Evolutionary conservation across 2,888 invertebrate species (phyloP).

Genomic region (Podotricha telesiphe): DNA sequence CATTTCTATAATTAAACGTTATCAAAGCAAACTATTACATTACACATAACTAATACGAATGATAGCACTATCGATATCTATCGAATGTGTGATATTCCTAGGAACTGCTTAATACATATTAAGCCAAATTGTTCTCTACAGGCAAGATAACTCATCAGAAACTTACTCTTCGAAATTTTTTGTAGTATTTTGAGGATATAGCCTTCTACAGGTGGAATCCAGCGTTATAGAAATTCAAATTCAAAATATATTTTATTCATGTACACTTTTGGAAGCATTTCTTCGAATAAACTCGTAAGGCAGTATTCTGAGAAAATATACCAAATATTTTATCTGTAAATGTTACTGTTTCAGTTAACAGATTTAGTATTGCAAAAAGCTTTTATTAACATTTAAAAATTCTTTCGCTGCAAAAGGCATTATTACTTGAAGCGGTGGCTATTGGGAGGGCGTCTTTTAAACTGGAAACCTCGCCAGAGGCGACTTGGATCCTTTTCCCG

Average conservation of each 20-base stretch:
- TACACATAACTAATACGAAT: neutral
- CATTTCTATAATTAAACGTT: neutral
- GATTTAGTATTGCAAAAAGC: neutral
- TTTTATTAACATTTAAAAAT: neutral
- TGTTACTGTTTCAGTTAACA: too few species aligned
- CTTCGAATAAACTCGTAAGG: too few species aligned
- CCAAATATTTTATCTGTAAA: too few species aligned
- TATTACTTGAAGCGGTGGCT: neutral
- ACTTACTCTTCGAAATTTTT: neutral
- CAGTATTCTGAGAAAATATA: too few species aligned
- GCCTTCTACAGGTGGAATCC: too few species aligned
- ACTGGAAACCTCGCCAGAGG: neutral
- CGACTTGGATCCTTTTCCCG: conserved; percentile 1
- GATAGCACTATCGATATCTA: neutral
- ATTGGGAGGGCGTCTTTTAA: neutral
- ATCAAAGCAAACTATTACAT: neutral
- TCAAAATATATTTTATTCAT: too few species aligned
- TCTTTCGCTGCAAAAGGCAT: neutral
- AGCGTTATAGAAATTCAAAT: too few species aligned
- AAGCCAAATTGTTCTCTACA: neutral
- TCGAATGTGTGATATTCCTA: neutral
- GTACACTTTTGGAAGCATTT: too few species aligned
- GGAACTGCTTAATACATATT: neutral
- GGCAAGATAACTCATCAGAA: neutral
- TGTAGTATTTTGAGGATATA: too few species aligned